Evolutionary conservation across 2,113 vertebrate species (phyloP).

Genomic region (Myotis davidii): DNA sequence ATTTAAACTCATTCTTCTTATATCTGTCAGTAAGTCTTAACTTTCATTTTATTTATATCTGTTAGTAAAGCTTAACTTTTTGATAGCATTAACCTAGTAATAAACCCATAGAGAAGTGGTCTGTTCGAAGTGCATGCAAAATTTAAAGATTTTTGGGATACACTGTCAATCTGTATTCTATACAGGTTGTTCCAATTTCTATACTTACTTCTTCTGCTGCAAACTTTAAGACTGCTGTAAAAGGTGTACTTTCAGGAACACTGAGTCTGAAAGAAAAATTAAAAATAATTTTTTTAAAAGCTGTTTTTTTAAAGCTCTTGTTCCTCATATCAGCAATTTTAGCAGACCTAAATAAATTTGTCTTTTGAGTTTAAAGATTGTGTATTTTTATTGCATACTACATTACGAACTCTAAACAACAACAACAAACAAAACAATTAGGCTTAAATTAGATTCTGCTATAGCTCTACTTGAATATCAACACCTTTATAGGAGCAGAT

Average conservation of each 20-base stretch:
- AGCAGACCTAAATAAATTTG: background rate
- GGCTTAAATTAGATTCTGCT: background rate
- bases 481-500: background rate
- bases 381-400: background rate
- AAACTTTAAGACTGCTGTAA: conserved; percentile 98
- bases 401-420: background rate
- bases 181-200: background rate
- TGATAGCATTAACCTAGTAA: background rate
- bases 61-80: background rate
- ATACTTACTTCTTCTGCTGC: conserved; percentile 96
- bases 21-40: background rate
- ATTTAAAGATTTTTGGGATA: background rate
- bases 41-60: background rate
- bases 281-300: background rate
- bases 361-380: background rate
- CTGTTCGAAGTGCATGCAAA: background rate
- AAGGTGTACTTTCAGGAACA: conserved; percentile 95
- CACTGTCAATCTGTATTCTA: background rate
- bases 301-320: background rate
- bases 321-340: background rate
- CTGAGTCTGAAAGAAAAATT: conserved; percentile 89
- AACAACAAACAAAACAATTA: background rate
- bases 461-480: background rate
- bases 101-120: background rate
- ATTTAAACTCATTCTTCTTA: background rate